Base-by-base conservation (phyloP, 2,888 invertebrate species). In the Lycia hirtaria region DNA sequence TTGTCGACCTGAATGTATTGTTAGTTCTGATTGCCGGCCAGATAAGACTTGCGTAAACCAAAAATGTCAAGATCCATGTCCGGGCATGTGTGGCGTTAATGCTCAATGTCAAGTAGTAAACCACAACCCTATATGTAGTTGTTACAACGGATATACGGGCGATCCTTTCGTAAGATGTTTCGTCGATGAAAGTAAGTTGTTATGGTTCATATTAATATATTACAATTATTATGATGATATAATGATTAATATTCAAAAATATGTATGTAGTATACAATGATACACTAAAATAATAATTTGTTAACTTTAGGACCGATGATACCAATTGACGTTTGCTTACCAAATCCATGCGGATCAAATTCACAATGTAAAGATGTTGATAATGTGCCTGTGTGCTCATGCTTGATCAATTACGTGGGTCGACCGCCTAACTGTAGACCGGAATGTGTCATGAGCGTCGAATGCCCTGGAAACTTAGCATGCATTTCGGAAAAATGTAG, bases 41-140 rank as follows among this genome's bases (percentile, higher is more conserved):
- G 93, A 96, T 71, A 93, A 94, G 85, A 95, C 97, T 43, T 97
- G 97, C 79, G 93, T 96, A 66, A 95, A 94, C 80, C 95, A 95
- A 79, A 95, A 95, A 86, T 97, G 96, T 80, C 91, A 92, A 57
- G 95, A 96, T 83, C 96, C 96, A 24, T 96, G 96, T 81, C 93
- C 94, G 45, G 95, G 95, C 65, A 94, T 95, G 55, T 97, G 96
- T 75, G 96, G 97, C 48, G 88, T 93, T 51, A 95, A 96, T 76
- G 96, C 97, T 32, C 92, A 94, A 71, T 97, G 97, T 78, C 95
- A 94, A 89, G 96, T 96, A 47, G 94, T 96, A 43, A 95, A 95
- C 75, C 97, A 97, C 79, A 96, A 95, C 77, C 96, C 96, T 3
- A 94, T 96, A 71, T 96, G 96, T 84, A 95, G 95, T 78, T 97